Conservation (phyloP, 64 coral and sea anemone genomes). For the Montipora efflorescens region DNA sequence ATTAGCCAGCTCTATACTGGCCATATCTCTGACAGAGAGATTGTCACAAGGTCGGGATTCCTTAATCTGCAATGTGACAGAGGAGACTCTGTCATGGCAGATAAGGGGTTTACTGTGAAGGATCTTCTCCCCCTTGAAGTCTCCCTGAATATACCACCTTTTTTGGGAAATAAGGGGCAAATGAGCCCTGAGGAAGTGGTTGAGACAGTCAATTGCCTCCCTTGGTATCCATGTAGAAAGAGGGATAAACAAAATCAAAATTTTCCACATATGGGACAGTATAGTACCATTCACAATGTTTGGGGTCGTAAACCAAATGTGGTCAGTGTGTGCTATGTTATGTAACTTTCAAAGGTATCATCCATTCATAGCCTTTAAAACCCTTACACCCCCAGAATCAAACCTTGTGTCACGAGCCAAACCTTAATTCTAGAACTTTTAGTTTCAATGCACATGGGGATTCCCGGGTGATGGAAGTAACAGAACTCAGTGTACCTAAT, state of each 20-base stretch:
- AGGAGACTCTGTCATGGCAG: neutral
- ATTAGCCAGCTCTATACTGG: neutral
- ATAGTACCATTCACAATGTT: conserved; percentile 7
- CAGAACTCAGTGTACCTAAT: no score
- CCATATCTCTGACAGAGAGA: neutral
- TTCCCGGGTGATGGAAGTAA: no score
- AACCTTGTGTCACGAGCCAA: no score
- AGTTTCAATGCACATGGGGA: no score
- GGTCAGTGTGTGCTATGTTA: neutral
- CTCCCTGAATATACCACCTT: neutral
- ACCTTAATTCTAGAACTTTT: no score
- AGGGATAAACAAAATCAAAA: neutral
- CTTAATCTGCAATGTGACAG: neutral
- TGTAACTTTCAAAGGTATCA: neutral
- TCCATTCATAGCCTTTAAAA: neutral
- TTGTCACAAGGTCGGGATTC: neutral
- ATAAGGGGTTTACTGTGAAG: neutral
- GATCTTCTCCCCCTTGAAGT: neutral
- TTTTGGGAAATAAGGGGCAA: neutral
- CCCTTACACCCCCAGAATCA: no score
- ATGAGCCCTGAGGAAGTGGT: neutral
- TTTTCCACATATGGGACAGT: conserved; percentile 15
- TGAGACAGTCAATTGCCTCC: neutral
- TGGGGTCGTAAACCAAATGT: neutral
- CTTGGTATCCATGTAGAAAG: neutral